Base-by-base conservation (phyloP, 2,888 invertebrate genomes). In the Pachliopta kotzebuea region DNA sequence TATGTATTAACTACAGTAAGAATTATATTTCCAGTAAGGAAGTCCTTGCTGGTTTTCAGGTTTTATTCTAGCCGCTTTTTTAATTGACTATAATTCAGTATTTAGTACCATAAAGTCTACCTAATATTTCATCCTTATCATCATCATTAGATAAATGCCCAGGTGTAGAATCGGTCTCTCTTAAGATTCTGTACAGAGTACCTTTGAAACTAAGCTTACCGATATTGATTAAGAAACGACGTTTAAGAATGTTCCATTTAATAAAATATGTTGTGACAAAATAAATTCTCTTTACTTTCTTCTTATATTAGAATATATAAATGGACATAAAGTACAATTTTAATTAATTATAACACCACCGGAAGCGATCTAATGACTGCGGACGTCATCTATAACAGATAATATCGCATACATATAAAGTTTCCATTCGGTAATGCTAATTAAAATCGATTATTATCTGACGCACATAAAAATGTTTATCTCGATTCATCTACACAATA, bases 391-490 rank as follows among this genome's bases (percentile, higher is more conserved):
- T 55, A 59, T 65, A 62, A 62, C 54, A 62, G 65, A 66, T 66
- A 57, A 55, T 29, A 66, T 66, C 65, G 55, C 55, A 7, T 59
- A 37, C 59, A 56, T 57, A 26, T 58, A 11, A 61, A 54, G 55
- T 66, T 62, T 58, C 57, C 62, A 59, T 66, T 66, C 42, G 59
- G 9, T 62, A 62, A 55, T 62, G 62, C 62, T 62, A 62, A 62
- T 66, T 62, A 62, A 66, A 66, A 59, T 62, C 62, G 65, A 66
- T 66, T 37, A 62, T 42, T 66, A 66, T 66, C 62, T 58, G 31
- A 42, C 42, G 49, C 54, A 59, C 26, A 62, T 66, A 52, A 66
- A 65, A 61, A 61, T 53, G 45, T 62, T 65, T 59, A 66, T 62
- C 65, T 62, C 23, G 17, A 17, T 54, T 61, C 62, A 62, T 62